Conservation (phyloP, 2,113 vertebrate genomes). For the Orthonyx spaldingii region DNA sequence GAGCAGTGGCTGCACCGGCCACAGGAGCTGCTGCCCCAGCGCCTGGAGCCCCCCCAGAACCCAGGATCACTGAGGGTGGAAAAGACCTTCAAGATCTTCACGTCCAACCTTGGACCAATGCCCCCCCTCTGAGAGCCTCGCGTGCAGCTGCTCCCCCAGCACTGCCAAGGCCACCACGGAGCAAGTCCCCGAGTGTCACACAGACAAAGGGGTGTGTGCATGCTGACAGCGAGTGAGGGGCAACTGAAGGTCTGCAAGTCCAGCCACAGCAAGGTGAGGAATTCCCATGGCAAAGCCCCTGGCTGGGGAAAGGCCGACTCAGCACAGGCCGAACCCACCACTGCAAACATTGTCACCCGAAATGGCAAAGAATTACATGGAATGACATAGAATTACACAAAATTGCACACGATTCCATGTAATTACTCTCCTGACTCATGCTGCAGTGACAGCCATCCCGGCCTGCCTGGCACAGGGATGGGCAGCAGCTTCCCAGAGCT, state of each 20-base stretch:
- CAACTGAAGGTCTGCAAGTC: rapidly evolving
- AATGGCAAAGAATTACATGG: background rate
- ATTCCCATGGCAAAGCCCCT: background rate
- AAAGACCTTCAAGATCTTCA: background rate
- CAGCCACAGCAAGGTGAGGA: background rate
- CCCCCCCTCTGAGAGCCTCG: rapidly evolving
- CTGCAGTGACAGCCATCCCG: background rate
- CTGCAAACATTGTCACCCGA: background rate
- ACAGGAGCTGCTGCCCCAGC: background rate
- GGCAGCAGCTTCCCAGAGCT: background rate
- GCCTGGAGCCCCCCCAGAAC: background rate
- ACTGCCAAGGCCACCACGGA: background rate
- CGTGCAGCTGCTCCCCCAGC: background rate
- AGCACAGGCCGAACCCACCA: background rate
- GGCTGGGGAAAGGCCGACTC: background rate
- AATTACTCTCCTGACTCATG: background rate
- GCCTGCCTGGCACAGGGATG: background rate
- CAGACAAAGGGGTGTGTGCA: rapidly evolving
- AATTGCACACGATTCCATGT: background rate
- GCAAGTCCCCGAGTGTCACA: rapidly evolving
- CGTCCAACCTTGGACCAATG: background rate
- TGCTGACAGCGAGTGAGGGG: background rate
- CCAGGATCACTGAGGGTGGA: background rate
- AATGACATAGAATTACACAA: background rate
- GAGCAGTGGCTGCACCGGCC: background rate